Percentiles rank a stretch among this genome's conserved stretches.
phyloP scores from a whole-genome alignment of 2,888 invertebrate genomes.

The Caenorhabditis sulstoni region DNA sequence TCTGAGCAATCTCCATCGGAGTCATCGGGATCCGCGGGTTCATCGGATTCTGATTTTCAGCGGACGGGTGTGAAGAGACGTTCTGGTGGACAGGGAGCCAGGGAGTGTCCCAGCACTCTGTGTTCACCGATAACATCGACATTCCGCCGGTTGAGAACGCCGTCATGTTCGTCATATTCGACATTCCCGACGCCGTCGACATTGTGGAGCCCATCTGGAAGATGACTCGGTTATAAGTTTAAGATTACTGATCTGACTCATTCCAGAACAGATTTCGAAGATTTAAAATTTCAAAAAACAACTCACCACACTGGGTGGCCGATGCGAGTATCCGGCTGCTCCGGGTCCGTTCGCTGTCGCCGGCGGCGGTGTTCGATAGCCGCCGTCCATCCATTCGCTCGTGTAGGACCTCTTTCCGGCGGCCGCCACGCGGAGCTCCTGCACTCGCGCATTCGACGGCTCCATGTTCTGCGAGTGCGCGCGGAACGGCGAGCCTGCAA shows the following conservation, averaged over 20 bases:
- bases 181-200: slow-evolving; percentile 48
- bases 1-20: slow-evolving; percentile 25
- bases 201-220: slow-evolving; percentile 46
- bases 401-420: slow-evolving; percentile 38
- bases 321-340: not conserved
- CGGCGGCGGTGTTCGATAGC: slow-evolving; percentile 17
- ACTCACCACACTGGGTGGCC: slow-evolving; percentile 53
- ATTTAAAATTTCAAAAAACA: not conserved
- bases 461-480: slow-evolving; percentile 45
- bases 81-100: not conserved
- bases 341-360: not conserved
- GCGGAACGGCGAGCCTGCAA: slow-evolving; percentile 41
- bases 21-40: slow-evolving; percentile 11
- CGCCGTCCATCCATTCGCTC: slow-evolving; percentile 48
- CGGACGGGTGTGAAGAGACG: not conserved
- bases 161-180: slow-evolving; percentile 37
- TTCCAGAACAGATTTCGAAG: too few relatives aligned
- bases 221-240: too few relatives aligned
- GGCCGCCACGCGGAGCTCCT: slow-evolving; percentile 41
- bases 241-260: too few relatives aligned
- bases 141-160: slow-evolving; percentile 31
- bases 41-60: slow-evolving; percentile 56
- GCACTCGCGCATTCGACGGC: slow-evolving; percentile 42
- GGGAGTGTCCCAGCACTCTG: slow-evolving; percentile 14
- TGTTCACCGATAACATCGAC: slow-evolving; percentile 48